Percentiles rank a stretch among this genome's conserved stretches.
Conservation (phyloP, 2,113 vertebrate genomes). For the Rhinogobius similis region DNA sequence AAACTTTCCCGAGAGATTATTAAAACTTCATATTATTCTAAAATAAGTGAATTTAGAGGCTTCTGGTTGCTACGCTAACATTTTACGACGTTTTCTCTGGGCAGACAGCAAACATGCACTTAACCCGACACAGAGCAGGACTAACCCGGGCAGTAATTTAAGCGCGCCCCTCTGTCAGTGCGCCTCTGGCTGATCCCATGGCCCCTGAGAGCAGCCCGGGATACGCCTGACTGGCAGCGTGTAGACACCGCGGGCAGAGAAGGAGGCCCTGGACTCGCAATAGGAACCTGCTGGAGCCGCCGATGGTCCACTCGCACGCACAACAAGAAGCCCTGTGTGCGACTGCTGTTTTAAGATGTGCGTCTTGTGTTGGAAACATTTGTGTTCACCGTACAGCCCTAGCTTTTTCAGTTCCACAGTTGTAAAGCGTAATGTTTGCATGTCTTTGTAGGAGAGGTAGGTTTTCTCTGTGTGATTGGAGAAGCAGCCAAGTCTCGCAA, state of each 20-base stretch:
- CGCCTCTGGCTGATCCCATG: slow-evolving; percentile 41
- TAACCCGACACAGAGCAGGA: slow-evolving; percentile 53
- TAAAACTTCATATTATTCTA: slow-evolving; percentile 17
- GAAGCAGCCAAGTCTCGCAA: no score
- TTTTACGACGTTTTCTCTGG: slow-evolving; percentile 43
- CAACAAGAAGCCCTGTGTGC: not conserved
- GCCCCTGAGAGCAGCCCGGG: slow-evolving; percentile 42
- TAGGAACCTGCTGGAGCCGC: slow-evolving; percentile 58
- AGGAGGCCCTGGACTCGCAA: slow-evolving; percentile 46
- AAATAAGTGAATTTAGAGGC: slow-evolving; percentile 30
- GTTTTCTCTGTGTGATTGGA: no score
- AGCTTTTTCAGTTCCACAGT: no score
- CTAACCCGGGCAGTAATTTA: slow-evolving; percentile 58
- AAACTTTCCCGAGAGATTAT: slow-evolving; percentile 20
- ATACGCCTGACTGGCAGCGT: slow-evolving; percentile 59
- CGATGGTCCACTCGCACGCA: slow-evolving; percentile 24
- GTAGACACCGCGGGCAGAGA: slow-evolving; percentile 53
- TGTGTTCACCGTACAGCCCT: no score
- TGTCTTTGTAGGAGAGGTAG: no score
- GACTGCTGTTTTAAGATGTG: not conserved
- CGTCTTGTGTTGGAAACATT: not conserved
- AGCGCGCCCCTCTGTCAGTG: slow-evolving; percentile 43
- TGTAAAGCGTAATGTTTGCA: no score
- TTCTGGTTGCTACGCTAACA: slow-evolving; percentile 33
- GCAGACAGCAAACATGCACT: slow-evolving; percentile 47